Evolutionary conservation across 1,140 invertebrate genomes (phyloP), one percentile per base, ranked within the genome.

Genomic region (Sarcophaga peregrina): DNA sequence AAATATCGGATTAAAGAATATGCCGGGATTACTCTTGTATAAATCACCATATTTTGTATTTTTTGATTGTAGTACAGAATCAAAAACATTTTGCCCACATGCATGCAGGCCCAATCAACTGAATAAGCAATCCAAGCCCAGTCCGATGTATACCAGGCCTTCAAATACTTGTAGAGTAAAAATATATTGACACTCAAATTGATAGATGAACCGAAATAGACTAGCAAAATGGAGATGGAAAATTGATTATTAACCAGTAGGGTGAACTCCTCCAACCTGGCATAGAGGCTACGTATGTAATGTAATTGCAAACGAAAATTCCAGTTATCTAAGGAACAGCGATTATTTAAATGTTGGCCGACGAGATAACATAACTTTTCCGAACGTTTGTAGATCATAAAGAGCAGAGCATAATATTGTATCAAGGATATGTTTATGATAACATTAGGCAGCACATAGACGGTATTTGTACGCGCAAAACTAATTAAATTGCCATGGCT

Each of bases 141-240:
- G 13, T 82, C 17, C 0, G 52, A 68, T 0, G 8, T 8, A 11
- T 78, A 52, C 0, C n/a, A 17, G 7, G 82, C 78, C n/a, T 86
- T 85, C 8, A 88, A 45, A 3, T 81, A 83, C 76, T 89, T 89
- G 68, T 87, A 89, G 0, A 85, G 20, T 8, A 87, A 72, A 46
- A 89, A 89, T 11, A 89, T 10, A 20, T 85, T 86, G 1, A 89
- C 76, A 52, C 87, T 87, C 45, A 87, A 85, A 81, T 86, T 89
- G 0, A 88, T 81, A 8, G 89, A 87, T 8, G 88, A 89, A 8
- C 88, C 86, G 15, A 87, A 62, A 17, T 85, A 87, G 11, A 86
- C 83, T 47, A 89, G 80, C 3, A 89, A 8, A 20, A 89, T 84
- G 1, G 86, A 89, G 47, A 76, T 58, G 9, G 83, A 83, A 54